Conservation (phyloP, 2,888 invertebrate species). For the Caenorhabditis wallacei region DNA sequence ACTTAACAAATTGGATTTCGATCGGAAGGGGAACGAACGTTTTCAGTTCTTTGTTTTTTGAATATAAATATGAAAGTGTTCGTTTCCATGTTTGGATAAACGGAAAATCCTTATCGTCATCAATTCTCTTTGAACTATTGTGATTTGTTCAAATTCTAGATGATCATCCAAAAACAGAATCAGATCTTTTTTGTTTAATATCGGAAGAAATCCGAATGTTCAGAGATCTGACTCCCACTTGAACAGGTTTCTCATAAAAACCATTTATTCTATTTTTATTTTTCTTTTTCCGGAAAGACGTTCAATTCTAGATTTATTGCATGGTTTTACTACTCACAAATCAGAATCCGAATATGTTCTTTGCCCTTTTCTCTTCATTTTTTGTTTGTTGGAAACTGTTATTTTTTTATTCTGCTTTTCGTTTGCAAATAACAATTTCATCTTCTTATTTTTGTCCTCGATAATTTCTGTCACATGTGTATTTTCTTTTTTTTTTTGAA, state of each 20-base stretch:
- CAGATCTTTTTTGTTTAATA: not conserved
- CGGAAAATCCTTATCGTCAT: not conserved
- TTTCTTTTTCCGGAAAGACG: not conserved
- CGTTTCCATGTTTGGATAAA: not conserved
- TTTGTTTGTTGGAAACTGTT: constrained; percentile 2
- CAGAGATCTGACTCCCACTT: constrained; percentile 8
- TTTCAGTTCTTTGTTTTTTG: not conserved
- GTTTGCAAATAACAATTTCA: constrained; percentile 27
- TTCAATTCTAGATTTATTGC: not conserved
- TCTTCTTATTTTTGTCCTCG: constrained; percentile 19
- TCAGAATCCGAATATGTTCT: not conserved
- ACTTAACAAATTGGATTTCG: constrained; percentile 31
- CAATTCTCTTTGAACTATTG: not conserved
- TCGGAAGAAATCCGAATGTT: not conserved
- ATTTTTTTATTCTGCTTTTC: constrained; percentile 12
- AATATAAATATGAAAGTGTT: not conserved
- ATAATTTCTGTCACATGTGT: constrained; percentile 12
- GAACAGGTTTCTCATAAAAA: not conserved
- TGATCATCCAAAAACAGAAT: not conserved
- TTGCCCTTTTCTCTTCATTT: constrained; percentile 10
- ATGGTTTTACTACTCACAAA: constrained; percentile 7
- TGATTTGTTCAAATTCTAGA: not conserved
- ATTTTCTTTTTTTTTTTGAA: constrained; percentile 19
- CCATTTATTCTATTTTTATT: not conserved
- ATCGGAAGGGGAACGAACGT: not conserved